Evolutionary conservation across 2,888 invertebrate species (phyloP).

Genomic region (Noctua janthe): DNA sequence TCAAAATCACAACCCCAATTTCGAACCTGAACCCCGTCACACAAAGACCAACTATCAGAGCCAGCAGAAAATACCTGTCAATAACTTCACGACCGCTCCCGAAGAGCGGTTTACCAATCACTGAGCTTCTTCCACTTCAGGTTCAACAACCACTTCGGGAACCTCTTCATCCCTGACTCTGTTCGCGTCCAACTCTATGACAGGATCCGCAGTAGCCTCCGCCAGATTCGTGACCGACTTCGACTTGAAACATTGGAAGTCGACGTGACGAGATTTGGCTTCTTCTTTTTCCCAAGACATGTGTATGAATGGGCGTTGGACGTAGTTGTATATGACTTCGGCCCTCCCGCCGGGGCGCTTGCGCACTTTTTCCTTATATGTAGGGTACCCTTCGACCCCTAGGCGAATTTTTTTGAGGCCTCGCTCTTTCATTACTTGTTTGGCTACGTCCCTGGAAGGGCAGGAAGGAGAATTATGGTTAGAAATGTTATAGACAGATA

Average conservation of each 20-base stretch:
- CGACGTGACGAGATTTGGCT: constrained; percentile 99
- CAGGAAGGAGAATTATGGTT: neutral
- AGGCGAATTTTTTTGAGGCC: constrained; percentile 99
- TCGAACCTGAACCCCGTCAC: constrained; percentile 13
- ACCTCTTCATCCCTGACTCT: constrained; percentile 80
- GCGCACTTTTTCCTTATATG: constrained; percentile 99
- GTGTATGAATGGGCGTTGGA: constrained; percentile 99
- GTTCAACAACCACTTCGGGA: constrained; percentile 72
- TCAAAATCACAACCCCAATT: constrained; percentile 7
- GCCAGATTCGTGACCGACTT: constrained; percentile 99
- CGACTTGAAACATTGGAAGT: constrained; percentile 99
- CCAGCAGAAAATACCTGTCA: constrained; percentile 75
- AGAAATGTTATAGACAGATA: neutral
- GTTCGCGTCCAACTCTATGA: constrained; percentile 91
- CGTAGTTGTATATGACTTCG: constrained; percentile 99
- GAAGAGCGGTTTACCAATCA: constrained; percentile 68
- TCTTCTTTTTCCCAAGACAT: constrained; percentile 99
- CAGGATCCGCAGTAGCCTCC: constrained; percentile 98
- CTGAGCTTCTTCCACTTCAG: constrained; percentile 66
- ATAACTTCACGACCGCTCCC: constrained; percentile 66
- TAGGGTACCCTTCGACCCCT: constrained; percentile 99
- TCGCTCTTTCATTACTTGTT: constrained; percentile 99
- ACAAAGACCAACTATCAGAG: constrained; percentile 40
- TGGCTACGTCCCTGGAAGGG: constrained; percentile 96
- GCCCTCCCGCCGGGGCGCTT: constrained; percentile 98